Conservation (phyloP, 2,113 vertebrate genomes). For the Barbus barbus region DNA sequence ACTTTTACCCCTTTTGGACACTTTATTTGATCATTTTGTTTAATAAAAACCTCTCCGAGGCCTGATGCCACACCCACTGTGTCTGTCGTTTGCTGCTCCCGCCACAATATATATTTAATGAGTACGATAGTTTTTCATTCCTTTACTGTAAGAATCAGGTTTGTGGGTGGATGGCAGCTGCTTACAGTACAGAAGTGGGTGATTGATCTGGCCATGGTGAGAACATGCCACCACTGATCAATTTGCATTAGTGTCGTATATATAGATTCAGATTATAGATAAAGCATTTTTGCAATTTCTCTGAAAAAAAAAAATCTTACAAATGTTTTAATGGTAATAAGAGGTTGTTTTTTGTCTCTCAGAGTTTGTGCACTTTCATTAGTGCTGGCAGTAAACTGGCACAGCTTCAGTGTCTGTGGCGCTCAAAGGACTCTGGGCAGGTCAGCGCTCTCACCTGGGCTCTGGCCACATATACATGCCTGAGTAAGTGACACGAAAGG, state of each 20-base stretch:
- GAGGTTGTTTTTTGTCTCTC: background rate
- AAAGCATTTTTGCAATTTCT: background rate
- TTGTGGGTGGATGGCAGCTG: slow-evolving; percentile 81
- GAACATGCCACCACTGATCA: background rate
- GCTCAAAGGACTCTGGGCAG: slow-evolving; percentile 78
- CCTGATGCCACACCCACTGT: too few species aligned
- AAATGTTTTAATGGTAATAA: background rate
- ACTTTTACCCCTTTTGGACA: too few species aligned
- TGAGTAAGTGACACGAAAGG: slow-evolving; percentile 74
- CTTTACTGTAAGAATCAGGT: slow-evolving; percentile 71
- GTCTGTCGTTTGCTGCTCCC: too few species aligned
- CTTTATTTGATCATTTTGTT: too few species aligned
- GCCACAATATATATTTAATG: too few species aligned
- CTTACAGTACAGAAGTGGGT: slow-evolving; percentile 85
- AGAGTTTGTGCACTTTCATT: slow-evolving; percentile 88
- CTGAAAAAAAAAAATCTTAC: background rate
- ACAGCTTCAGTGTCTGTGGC: slow-evolving; percentile 88
- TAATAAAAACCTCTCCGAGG: too few species aligned
- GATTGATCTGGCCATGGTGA: slow-evolving; percentile 89
- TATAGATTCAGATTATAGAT: background rate
- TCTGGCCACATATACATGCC: slow-evolving; percentile 82
- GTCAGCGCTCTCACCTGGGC: slow-evolving; percentile 86
- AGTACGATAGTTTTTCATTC: too few species aligned
- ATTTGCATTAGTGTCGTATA: background rate
- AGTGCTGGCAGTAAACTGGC: slow-evolving; percentile 87